Conservation (phyloP, 2,888 invertebrate genomes). For the Tribolium freemani region DNA sequence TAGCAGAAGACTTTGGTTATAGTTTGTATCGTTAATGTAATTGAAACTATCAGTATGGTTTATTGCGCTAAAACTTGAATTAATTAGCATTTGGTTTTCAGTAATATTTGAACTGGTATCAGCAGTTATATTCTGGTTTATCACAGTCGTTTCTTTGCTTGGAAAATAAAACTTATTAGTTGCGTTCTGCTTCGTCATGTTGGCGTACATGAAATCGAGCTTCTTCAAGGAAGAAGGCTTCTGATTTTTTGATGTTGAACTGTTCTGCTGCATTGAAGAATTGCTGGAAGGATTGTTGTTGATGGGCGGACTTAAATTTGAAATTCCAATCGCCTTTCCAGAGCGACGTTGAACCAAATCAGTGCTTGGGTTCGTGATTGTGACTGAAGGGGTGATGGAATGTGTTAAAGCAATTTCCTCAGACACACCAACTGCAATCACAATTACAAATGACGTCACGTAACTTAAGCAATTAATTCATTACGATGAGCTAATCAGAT, state of each 20-base stretch:
- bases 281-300: conserved; percentile 44
- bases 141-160: conserved; percentile 63
- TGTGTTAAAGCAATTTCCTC: conserved; percentile 47
- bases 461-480: not conserved
- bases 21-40: conserved; percentile 55
- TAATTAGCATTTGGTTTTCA: conserved; percentile 55
- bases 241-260: conserved; percentile 43
- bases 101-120: conserved; percentile 52
- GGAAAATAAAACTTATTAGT: conserved; percentile 43
- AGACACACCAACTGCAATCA: conserved; percentile 44
- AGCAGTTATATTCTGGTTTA: conserved; percentile 58
- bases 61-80: conserved; percentile 55
- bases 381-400: conserved; percentile 50
- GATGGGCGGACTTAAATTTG: conserved; percentile 55
- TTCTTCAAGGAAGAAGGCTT: conserved; percentile 51
- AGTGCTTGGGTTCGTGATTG: conserved; percentile 41
- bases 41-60: conserved; percentile 59
- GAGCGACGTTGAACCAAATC: conserved; percentile 43
- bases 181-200: conserved; percentile 39
- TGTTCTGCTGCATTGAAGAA: conserved; percentile 42
- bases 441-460: conserved; percentile 6
- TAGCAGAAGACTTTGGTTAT: conserved; percentile 55
- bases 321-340: conserved; percentile 47
- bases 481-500: conserved; percentile 2
- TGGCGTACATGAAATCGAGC: conserved; percentile 46